Base-by-base conservation (phyloP, 2,888 invertebrate genomes). In the Folsomia candida region DNA sequence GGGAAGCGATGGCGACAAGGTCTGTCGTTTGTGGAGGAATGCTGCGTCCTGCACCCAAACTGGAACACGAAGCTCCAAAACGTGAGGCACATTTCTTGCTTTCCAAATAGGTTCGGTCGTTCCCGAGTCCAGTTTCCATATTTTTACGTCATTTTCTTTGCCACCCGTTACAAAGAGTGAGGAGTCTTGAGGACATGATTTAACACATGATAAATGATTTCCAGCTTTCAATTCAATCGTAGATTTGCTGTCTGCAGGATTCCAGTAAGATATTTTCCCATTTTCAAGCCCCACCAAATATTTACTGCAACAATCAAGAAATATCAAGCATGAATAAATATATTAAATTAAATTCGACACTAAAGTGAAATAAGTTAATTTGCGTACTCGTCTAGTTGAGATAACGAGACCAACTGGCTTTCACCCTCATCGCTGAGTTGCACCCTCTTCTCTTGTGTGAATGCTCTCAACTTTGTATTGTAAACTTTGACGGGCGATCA, bases 121-220 rank as follows among this genome's bases (percentile, higher is more conserved):
- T 18, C 81, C 74, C 2, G 77, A 85, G 78, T 80, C 85, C 81
- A 91, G 81, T 80, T 93, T 90, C 88, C 91, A 97, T 1, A 97
- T 82, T 84, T 94, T 94, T 0, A 97, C 83, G 79, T 93, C 92
- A 81, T 94, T 93, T 80, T 91, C 91, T 82, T 92, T 90, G 0
- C 98, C 97, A 24, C 97, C 97, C 76, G 89, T 93, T 3, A 91
- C 96, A 79, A 95, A 86, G 25, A 90, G 80, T 67, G 88, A 86
- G 28, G 81, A 82, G 51, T 88, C 84, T 11, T 85, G 82, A 1
- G 82, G 81, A 75, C 89, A 90, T 69, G 89, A 87, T 70, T 86
- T 85, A 88, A 94, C 87, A 74, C 87, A 85, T 63, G 87, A 87
- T 54, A 93, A 80, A 75, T 89, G 87, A 64, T 83, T 82, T 0